Percentiles rank a stretch among this genome's conserved stretches.
These are phyloP conservation scores for Phyllostomus hastatus DNA, from an alignment of 2,113 vertebrate species.

Conservation along the genomic window DNA sequence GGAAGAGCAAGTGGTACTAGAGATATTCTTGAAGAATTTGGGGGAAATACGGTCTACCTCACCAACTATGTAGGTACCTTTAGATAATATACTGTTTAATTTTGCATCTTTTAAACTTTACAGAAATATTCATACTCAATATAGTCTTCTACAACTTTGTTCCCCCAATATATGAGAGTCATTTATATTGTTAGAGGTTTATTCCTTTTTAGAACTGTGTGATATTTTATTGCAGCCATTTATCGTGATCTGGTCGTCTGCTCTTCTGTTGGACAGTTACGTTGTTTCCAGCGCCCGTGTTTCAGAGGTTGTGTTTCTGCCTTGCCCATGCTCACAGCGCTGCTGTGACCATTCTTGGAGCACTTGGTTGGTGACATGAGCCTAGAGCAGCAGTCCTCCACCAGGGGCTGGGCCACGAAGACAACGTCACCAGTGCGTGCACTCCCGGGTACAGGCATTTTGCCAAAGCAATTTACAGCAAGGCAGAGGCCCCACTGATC, in stretches of 20 bases:
- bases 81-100: background rate
- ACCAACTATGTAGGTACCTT: background rate
- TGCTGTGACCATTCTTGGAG: background rate
- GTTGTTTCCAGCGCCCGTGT: background rate
- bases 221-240: background rate
- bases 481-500: background rate
- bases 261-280: background rate
- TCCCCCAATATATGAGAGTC: background rate
- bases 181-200: background rate
- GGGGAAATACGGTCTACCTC: background rate
- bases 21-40: background rate
- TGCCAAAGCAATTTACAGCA: background rate
- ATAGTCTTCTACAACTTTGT: background rate
- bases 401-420: background rate
- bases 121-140: background rate
- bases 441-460: background rate
- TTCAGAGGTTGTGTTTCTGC: background rate
- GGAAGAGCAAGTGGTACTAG: background rate
- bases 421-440: background rate
- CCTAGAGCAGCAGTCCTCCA: background rate
- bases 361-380: background rate
- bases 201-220: background rate
- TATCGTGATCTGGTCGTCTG: background rate
- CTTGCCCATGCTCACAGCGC: background rate
- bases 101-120: background rate